Evolutionary conservation across 2,113 vertebrate species (phyloP).

Genomic region (Sitta europaea): DNA sequence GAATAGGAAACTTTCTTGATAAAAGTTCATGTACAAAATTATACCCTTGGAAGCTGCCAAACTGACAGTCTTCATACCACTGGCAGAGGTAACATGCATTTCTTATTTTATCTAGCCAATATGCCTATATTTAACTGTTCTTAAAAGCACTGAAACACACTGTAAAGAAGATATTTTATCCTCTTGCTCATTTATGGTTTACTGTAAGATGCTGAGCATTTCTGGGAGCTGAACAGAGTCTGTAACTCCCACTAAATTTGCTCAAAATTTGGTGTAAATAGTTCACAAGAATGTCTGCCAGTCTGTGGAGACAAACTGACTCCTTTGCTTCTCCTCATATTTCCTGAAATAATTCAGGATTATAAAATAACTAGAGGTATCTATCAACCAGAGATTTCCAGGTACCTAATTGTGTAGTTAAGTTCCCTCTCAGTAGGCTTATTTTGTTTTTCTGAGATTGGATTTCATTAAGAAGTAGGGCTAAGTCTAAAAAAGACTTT

Average conservation of each 20-base stretch:
- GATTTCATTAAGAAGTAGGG: not conserved
- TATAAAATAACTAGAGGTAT: not conserved
- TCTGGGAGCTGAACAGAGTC: not conserved
- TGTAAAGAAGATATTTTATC: constrained; percentile 9
- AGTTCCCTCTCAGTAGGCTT: not conserved
- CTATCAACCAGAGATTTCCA: not conserved
- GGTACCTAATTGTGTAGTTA: not conserved
- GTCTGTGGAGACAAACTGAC: not conserved
- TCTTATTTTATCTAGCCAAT: not conserved
- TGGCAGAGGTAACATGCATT: constrained; percentile 15
- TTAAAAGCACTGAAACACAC: not conserved
- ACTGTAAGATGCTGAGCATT: constrained; percentile 27
- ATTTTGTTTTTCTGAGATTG: not conserved
- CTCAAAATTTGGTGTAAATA: not conserved
- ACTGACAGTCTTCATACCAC: constrained; percentile 1
- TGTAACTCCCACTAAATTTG: constrained; percentile 15
- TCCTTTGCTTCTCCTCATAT: not conserved
- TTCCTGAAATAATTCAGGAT: not conserved
- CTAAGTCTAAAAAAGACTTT: not conserved
- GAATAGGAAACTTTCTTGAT: constrained; percentile 30
- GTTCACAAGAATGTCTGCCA: not conserved
- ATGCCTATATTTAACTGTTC: constrained; percentile 22
- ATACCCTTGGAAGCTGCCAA: constrained; percentile 17
- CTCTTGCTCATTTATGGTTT: constrained; percentile 43
- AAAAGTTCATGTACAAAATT: constrained; percentile 20